Base-by-base conservation (phyloP, 2,797 vertebrate species). In the Dermochelys coriacea region DNA sequence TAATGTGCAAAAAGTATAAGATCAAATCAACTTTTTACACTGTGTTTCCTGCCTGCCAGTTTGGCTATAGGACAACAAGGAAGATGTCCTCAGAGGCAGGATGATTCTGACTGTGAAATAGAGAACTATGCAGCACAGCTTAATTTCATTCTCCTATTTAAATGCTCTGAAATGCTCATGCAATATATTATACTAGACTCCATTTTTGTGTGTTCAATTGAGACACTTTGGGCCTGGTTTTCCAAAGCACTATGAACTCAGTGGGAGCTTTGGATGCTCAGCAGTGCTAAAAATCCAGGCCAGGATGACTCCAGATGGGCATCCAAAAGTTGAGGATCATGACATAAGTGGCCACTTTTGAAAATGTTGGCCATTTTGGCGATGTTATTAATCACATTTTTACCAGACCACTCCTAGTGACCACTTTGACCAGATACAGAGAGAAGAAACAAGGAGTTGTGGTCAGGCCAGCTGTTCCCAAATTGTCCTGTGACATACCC, bases 1-100 rank as follows among this genome's bases (percentile, higher is more conserved):
- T 51, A 55, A 85, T 88, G 87, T 68, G 3, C 27, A 85, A 27
- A 59, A 78, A 91, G 57, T 10, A 12, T 12, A 59, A 37, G 4
- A 84, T 10, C 14, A 91, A 95, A 82, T 10, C 85, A 61, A 86
- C 2, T 23, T 1, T 86, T 89, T 80, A 54, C 31, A 64, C 51
- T 88, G 4, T 1, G 50, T 75, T 91, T 8, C 92, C 2, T 83
- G n/a, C 9, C 15, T 74, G 6, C 1, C 77, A 89, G 8, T 50
- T 21, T 68, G 86, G 52, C 3, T n/a, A 0, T 18, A 81, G 27
- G 74, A 74, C 71, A 45, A 27, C 47, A 49, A 77, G 54, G 11
- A 85, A 81, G 8, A 45, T 78, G 74, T 93, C 34, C 49, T 49
- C n/a, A 6, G 0, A 7, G 8, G 14, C 7, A 2, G 31, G 14